Conservation (phyloP, 64 coral and sea anemone species). For the Montipora cactus region DNA sequence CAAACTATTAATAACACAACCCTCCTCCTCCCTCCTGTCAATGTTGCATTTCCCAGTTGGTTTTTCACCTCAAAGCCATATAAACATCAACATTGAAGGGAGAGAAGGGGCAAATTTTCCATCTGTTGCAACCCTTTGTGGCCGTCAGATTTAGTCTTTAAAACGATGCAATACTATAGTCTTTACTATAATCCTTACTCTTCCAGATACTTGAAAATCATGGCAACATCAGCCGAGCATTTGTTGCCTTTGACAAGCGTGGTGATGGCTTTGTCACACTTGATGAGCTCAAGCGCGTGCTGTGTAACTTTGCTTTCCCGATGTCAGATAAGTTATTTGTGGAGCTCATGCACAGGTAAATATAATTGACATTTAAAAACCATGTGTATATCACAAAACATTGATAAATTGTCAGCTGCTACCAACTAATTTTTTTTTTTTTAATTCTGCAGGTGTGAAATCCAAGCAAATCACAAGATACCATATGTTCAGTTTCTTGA, state of each 20-base stretch:
- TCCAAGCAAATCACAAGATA: slow-evolving; percentile 93
- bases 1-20: too few relatives aligned
- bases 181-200: neutral
- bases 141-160: too few relatives aligned
- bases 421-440: neutral
- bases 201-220: slow-evolving; percentile 90
- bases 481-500: slow-evolving; percentile 91
- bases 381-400: neutral
- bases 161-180: too few relatives aligned
- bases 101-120: too few relatives aligned
- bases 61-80: too few relatives aligned
- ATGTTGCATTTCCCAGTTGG: too few relatives aligned
- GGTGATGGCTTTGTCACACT: slow-evolving; percentile 89
- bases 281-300: slow-evolving; percentile 85
- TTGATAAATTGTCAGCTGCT: neutral
- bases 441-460: slow-evolving; percentile 77
- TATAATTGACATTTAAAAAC: too few relatives aligned
- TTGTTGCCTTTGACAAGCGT: slow-evolving; percentile 84
- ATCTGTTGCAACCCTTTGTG: too few relatives aligned
- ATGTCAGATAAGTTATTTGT: slow-evolving; percentile 88
- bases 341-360: slow-evolving; percentile 86
- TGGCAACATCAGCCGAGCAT: slow-evolving; percentile 82
- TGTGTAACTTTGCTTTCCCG: slow-evolving; percentile 88
- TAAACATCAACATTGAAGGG: too few relatives aligned
- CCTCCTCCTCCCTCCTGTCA: too few relatives aligned